phyloP scores from a whole-genome alignment of 2,113 vertebrate species.

The Zosterops pallidus region DNA sequence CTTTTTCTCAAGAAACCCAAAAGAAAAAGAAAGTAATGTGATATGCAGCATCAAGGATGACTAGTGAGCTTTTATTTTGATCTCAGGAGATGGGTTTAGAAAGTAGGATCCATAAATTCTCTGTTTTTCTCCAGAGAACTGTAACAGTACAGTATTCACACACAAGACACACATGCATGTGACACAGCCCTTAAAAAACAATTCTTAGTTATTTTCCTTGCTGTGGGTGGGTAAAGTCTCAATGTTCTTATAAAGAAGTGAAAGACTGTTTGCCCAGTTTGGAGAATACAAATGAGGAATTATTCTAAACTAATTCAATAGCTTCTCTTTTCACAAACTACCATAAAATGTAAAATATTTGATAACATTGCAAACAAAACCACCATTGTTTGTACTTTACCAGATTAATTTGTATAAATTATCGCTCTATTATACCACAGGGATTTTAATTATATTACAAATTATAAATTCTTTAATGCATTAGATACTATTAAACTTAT shows the following conservation, averaged over 20 bases:
- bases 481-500: background rate
- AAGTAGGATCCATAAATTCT: conserved; percentile 1
- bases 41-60: background rate
- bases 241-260: conserved; percentile 17
- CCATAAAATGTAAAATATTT: conserved; percentile 22
- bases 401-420: background rate
- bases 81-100: background rate
- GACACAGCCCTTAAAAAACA: conserved; percentile 44
- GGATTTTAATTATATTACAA: background rate
- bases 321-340: background rate
- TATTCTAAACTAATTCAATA: conserved; percentile 47
- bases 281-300: conserved; percentile 45
- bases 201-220: conserved; percentile 48
- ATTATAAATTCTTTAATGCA: background rate
- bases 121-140: background rate
- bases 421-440: background rate
- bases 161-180: background rate
- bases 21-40: background rate
- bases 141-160: conserved; percentile 41
- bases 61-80: background rate
- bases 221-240: conserved; percentile 25
- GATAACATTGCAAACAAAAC: background rate
- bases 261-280: conserved; percentile 1
- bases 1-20: background rate
- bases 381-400: background rate